A percentile compares a stretch with the other conserved stretches of the same genome.
Evolutionary conservation across 2,113 vertebrate species (phyloP).

Genomic region (human): DNA sequence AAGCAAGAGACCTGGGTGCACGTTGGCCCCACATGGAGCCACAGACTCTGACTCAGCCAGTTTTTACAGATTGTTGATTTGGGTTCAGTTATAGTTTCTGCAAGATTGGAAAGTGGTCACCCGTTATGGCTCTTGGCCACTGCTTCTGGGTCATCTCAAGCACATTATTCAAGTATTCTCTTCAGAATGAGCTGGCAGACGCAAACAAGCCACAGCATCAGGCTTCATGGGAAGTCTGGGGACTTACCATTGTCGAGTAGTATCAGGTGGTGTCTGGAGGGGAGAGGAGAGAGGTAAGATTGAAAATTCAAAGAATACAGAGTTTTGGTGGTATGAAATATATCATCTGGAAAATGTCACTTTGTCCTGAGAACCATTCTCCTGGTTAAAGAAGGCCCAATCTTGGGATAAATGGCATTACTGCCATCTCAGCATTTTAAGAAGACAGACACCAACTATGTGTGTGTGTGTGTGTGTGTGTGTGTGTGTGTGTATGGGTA

Average conservation of each 20-base stretch:
- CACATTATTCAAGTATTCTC: not conserved
- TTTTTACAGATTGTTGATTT: slow-evolving; percentile 36
- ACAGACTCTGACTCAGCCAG: not conserved
- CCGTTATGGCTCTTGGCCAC: not conserved
- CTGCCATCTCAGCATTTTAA: not conserved
- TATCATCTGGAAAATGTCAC: not conserved
- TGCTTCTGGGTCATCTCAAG: slow-evolving; percentile 15
- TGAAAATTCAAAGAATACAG: not conserved
- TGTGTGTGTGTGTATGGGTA: not conserved
- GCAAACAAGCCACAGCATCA: not conserved
- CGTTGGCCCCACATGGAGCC: not conserved
- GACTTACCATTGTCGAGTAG: not conserved
- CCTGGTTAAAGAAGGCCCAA: not conserved
- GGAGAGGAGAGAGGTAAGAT: not conserved
- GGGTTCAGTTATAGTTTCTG: not conserved
- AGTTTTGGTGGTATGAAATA: not conserved
- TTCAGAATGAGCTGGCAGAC: not conserved
- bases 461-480: not conserved
- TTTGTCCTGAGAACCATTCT: not conserved
- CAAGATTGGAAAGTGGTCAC: not conserved
- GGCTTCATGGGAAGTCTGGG: not conserved
- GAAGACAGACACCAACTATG: not conserved
- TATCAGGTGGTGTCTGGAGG: not conserved
- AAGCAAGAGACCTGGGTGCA: not conserved
- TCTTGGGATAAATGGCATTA: not conserved